A percentile compares a stretch with the other conserved stretches of the same genome.
These are phyloP conservation scores for Dynastes grantii DNA, from an alignment of 2,888 invertebrate genomes.

Conservation along the genomic window DNA sequence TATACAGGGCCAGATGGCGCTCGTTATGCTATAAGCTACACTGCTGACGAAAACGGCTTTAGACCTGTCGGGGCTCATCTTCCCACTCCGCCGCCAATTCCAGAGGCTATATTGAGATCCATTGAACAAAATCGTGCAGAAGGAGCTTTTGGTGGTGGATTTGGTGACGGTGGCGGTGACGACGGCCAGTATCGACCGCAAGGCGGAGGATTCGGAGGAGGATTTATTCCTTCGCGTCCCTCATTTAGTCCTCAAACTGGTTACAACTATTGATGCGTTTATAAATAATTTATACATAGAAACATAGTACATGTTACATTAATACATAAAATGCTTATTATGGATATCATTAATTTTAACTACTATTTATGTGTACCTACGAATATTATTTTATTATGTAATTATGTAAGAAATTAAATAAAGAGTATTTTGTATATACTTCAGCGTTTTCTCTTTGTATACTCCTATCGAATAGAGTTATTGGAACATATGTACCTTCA, in stretches of 20 bases:
- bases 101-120: constrained; percentile 73
- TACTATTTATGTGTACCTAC: constrained; percentile 31
- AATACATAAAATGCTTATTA: constrained; percentile 27
- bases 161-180: constrained; percentile 54
- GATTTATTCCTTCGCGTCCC: constrained; percentile 41
- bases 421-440: constrained; percentile 36
- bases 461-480: no score
- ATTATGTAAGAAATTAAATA: constrained; percentile 33
- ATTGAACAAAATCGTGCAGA: constrained; percentile 69
- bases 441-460: not conserved
- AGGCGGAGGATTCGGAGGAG: constrained; percentile 58
- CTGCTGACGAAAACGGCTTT: constrained; percentile 76
- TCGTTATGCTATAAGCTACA: constrained; percentile 72
- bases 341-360: constrained; percentile 39
- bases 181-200: constrained; percentile 60
- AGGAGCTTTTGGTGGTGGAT: constrained; percentile 47
- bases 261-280: constrained; percentile 38
- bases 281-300: constrained; percentile 20
- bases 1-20: constrained; percentile 77
- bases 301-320: constrained; percentile 16
- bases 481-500: no score
- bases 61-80: constrained; percentile 72
- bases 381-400: constrained; percentile 37
- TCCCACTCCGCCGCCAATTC: constrained; percentile 76
- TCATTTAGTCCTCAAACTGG: constrained; percentile 42